A percentile compares a stretch with the other conserved stretches of the same genome.
phyloP scores from a whole-genome alignment of 2,113 vertebrate species.

The Scartelaos histophorus region DNA sequence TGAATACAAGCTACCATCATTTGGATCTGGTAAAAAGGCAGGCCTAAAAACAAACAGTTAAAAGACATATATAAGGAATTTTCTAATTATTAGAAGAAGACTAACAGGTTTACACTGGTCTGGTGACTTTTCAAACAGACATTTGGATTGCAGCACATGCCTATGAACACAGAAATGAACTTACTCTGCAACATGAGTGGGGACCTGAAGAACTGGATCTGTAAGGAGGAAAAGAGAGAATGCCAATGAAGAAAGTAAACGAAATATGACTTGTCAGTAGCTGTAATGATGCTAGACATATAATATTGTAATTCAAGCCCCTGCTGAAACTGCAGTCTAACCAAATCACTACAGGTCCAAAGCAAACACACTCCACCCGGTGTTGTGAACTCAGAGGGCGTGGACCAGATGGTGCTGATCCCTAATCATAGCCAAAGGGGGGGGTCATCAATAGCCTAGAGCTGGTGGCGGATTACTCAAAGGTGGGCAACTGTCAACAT shows the following conservation, averaged over 20 bases:
- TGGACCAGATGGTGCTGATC: constrained; percentile 59
- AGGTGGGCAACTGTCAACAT: constrained; percentile 25
- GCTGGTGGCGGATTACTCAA: constrained; percentile 27
- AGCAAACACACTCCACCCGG: constrained; percentile 47
- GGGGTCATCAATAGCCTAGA: constrained; percentile 39
- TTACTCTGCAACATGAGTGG: constrained; percentile 94
- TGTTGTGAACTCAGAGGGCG: constrained; percentile 61
- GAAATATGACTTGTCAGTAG: not conserved
- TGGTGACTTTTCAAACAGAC: constrained; percentile 20
- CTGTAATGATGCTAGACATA: not conserved
- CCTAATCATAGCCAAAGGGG: constrained; percentile 21
- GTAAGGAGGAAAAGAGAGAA: constrained; percentile 54
- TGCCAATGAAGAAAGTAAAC: not conserved
- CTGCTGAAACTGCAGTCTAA: not conserved
- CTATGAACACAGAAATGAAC: constrained; percentile 58
- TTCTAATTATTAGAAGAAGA: not conserved
- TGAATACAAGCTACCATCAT: constrained; percentile 94
- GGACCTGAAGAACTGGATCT: constrained; percentile 99
- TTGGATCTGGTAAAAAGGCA: constrained; percentile 95
- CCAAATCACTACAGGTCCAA: constrained; percentile 10
- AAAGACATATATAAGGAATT: not conserved
- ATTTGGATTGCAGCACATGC: constrained; percentile 1
- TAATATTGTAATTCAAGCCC: not conserved
- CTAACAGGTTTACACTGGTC: constrained; percentile 34
- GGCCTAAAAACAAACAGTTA: constrained; percentile 80